Evolutionary conservation across 92 coral and sea anemone genomes (phyloP).

Genomic region (Palythoa grandiflora): DNA sequence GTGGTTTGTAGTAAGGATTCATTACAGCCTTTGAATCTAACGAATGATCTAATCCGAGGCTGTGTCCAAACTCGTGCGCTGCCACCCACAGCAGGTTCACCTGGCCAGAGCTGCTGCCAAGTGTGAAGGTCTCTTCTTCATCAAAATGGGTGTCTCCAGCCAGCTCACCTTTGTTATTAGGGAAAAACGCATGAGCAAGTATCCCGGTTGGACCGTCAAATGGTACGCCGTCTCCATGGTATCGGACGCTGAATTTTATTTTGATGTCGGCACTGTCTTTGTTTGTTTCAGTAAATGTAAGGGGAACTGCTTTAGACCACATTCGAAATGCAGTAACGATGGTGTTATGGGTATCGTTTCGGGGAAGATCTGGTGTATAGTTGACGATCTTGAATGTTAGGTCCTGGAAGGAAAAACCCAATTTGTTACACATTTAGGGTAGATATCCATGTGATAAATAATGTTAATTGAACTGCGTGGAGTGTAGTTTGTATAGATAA

Average conservation of each 20-base stretch:
- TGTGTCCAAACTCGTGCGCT: conserved; percentile 94
- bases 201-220: conserved; percentile 82
- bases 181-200: conserved; percentile 86
- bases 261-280: conserved; percentile 52
- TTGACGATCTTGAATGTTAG: conserved; percentile 74
- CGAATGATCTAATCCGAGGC: conserved; percentile 94
- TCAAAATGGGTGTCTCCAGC: conserved; percentile 96
- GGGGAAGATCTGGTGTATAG: conserved; percentile 66
- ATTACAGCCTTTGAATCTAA: conserved; percentile 71
- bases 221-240: conserved; percentile 58
- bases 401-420: conserved; percentile 36
- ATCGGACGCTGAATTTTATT: conserved; percentile 41
- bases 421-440: not conserved
- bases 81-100: conserved; percentile 92
- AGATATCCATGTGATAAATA: not conserved
- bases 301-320: conserved; percentile 65
- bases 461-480: not conserved
- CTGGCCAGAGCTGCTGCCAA: conserved; percentile 51
- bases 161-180: conserved; percentile 70
- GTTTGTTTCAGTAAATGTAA: conserved; percentile 59
- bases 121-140: conserved; percentile 85
- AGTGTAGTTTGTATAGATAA: not conserved
- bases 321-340: conserved; percentile 59
- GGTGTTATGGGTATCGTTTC: conserved; percentile 58
- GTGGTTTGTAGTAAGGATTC: conserved; percentile 86